Conservation (phyloP, 2,113 vertebrate genomes). For the Lota lota region DNA sequence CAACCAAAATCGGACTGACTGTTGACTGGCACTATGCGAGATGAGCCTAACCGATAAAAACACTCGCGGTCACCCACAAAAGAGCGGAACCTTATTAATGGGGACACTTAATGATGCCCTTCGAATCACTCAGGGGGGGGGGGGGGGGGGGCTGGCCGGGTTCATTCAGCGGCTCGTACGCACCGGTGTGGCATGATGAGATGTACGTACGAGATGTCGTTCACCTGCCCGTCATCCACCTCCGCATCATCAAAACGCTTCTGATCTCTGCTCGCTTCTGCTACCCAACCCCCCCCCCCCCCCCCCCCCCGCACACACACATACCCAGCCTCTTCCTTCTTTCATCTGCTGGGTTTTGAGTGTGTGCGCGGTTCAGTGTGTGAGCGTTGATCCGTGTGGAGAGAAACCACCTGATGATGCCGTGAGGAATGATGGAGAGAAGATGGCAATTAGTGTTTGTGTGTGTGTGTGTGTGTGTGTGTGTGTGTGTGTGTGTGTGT, state of each 20-base stretch:
- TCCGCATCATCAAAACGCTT: neutral
- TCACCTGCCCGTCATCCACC: neutral
- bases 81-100: too few species aligned
- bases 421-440: too few species aligned
- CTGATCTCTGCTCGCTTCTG: neutral
- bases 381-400: neutral
- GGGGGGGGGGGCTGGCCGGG: neutral
- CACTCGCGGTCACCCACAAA: too few species aligned
- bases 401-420: too few species aligned
- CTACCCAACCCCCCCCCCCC: too few species aligned
- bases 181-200: neutral
- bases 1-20: neutral
- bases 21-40: neutral
- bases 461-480: too few species aligned
- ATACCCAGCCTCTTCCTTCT: neutral
- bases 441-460: too few species aligned
- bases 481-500: too few species aligned
- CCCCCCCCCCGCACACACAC: too few species aligned
- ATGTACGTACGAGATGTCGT: neutral
- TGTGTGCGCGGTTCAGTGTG: neutral
- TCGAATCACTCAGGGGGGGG: neutral
- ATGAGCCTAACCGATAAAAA: neutral
- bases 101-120: too few species aligned
- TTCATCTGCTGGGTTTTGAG: neutral
- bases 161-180: too few species aligned